These are phyloP conservation scores for Psittacula derbiana DNA, from an alignment of 2,797 vertebrate species.

Conservation along the genomic window DNA sequence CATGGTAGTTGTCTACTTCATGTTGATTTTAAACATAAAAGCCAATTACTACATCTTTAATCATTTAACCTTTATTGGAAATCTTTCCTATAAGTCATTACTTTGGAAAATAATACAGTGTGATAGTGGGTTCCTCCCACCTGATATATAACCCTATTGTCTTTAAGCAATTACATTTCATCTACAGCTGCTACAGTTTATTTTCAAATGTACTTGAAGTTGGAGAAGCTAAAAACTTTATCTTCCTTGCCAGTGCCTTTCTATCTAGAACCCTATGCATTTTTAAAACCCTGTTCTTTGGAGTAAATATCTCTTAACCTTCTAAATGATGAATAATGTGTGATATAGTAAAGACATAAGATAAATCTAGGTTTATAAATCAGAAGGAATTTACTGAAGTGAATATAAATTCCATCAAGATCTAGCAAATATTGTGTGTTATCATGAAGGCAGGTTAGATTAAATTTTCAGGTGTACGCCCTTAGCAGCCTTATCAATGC, in stretches of 20 bases:
- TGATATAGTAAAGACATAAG: background rate
- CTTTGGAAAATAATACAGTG: background rate
- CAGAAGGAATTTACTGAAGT: background rate
- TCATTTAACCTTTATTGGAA: background rate
- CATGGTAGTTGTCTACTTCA: background rate
- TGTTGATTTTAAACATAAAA: background rate
- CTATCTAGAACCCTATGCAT: background rate
- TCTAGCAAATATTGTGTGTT: background rate
- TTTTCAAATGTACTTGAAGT: background rate
- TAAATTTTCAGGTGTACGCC: background rate
- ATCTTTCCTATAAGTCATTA: background rate
- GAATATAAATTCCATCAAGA: background rate
- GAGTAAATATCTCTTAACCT: background rate
- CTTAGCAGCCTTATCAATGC: background rate
- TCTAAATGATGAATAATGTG: background rate
- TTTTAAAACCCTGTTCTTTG: background rate
- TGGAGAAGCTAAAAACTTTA: background rate
- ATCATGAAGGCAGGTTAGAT: background rate
- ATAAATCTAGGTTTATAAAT: background rate
- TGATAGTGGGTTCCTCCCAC: background rate
- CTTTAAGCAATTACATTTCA: background rate
- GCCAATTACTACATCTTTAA: background rate
- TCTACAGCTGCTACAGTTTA: background rate
- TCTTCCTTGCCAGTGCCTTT: background rate
- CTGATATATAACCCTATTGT: rapidly evolving